A percentile compares a stretch with the other conserved stretches of the same genome.
These are phyloP conservation scores for Esox masquinongy DNA, from an alignment of 2,797 vertebrate species.

Conservation along the genomic window DNA sequence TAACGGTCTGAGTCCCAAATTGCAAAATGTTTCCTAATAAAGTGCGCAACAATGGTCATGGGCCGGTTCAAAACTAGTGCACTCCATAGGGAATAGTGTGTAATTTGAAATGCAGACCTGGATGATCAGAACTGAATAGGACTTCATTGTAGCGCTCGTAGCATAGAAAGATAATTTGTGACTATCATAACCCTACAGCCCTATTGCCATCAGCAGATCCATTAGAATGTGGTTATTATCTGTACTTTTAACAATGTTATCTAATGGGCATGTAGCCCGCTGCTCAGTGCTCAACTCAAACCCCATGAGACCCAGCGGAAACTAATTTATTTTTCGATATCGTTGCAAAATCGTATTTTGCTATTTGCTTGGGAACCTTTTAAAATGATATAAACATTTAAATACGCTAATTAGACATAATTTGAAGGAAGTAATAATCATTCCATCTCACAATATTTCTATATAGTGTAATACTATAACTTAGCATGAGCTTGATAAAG, in stretches of 20 bases:
- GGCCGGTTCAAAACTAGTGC: too few relatives aligned
- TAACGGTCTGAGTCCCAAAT: slow-evolving; percentile 50
- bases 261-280: neutral
- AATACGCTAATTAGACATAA: neutral
- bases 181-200: slow-evolving; percentile 70
- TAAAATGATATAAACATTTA: neutral
- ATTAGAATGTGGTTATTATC: neutral
- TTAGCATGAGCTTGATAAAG: neutral
- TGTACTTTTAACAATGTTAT: neutral
- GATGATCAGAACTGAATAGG: slow-evolving; percentile 60
- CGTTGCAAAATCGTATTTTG: neutral
- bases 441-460: neutral
- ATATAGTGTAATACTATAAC: neutral
- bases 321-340: slow-evolving; percentile 23
- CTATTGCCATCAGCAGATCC: slow-evolving; percentile 71
- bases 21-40: too few relatives aligned
- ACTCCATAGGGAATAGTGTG: too few relatives aligned
- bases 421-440: neutral
- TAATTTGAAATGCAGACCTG: slow-evolving; percentile 41
- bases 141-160: slow-evolving; percentile 71
- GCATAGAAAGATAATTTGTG: slow-evolving; percentile 64
- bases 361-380: neutral
- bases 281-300: neutral
- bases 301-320: slow-evolving; percentile 24
- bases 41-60: too few relatives aligned